Percentiles rank a stretch among this genome's conserved stretches.
Evolutionary conservation across 1,140 invertebrate species (phyloP).

Genomic region (Heliothis subflexa): DNA sequence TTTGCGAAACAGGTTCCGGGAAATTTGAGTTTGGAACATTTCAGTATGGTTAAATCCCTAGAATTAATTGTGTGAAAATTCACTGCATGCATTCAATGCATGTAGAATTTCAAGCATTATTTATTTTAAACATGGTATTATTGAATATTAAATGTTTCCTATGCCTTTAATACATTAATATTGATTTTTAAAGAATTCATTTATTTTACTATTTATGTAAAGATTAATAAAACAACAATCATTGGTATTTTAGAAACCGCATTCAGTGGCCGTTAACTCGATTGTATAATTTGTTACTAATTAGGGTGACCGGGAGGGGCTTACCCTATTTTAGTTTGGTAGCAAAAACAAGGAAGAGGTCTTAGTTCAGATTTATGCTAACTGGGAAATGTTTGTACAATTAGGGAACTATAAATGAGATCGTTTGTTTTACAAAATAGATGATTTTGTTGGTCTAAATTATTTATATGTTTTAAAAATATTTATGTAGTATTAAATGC

Average conservation of each 20-base stretch:
- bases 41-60: too few species aligned
- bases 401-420: slow-evolving; percentile 33
- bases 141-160: too few species aligned
- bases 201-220: too few species aligned
- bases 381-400: slow-evolving; percentile 24
- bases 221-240: too few species aligned
- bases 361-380: slow-evolving; percentile 20
- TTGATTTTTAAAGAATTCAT: too few species aligned
- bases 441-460: background rate
- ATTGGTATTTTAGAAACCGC: background rate
- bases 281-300: slow-evolving; percentile 28
- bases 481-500: background rate
- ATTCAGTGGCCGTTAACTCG: background rate
- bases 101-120: too few species aligned
- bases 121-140: too few species aligned
- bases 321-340: slow-evolving; percentile 13
- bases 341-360: slow-evolving; percentile 29
- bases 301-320: slow-evolving; percentile 12
- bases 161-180: too few species aligned
- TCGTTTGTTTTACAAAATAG: background rate
- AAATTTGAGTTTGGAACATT: background rate
- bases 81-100: too few species aligned
- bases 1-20: background rate
- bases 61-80: too few species aligned
- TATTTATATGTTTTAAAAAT: background rate